Base-by-base conservation (phyloP, 2,113 vertebrate species). In the Rhizomys pruinosus region DNA sequence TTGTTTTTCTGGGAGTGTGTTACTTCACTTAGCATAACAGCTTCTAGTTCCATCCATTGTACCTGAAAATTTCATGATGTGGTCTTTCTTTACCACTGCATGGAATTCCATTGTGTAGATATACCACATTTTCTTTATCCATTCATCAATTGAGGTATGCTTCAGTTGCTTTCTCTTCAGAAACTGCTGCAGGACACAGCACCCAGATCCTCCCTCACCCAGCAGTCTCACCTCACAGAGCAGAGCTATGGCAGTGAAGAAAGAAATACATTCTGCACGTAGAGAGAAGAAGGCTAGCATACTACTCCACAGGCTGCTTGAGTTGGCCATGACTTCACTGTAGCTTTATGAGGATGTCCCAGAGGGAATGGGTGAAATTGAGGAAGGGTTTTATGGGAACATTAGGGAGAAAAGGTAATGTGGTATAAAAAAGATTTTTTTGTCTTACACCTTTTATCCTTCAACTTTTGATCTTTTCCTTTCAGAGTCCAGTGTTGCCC, bases 161-260 rank as follows among this genome's bases (percentile, higher is more conserved):
- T n/a, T n/a, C n/a, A n/a, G n/a, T 66, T 64, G 42, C 32, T 90
- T 96, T 94, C 89, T 95, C 39, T 78, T 63, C 29, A 44, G 15
- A n/a, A 3, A 16, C 66, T 29, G 84, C 63, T 77, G n/a, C 13
- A 63, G 44, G 61, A 10, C 52, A 66, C 3, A 32, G 7, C 20
- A 0, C 80, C 69, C 4, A 0, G 29, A 3, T 9, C 7, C 64
- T 52, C 29, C 23, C 23, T 39, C 57, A 34, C 27, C 7, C 20
- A 55, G 22, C 11, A 37, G 8, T 7, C 6, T 79, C 29, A 16
- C 3, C 52, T 73, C 52, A 59, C 23, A n/a, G 57, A 44, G 27
- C n/a, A 73, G 19, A 82, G 9, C 19, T 29, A 47, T 52, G n/a
- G 52, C 6, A 20, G 0, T 37, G 15, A 37, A 73, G 13, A 57